Evolutionary conservation across 1,140 invertebrate genomes (phyloP).

Genomic region (Octopus bimaculoides): DNA sequence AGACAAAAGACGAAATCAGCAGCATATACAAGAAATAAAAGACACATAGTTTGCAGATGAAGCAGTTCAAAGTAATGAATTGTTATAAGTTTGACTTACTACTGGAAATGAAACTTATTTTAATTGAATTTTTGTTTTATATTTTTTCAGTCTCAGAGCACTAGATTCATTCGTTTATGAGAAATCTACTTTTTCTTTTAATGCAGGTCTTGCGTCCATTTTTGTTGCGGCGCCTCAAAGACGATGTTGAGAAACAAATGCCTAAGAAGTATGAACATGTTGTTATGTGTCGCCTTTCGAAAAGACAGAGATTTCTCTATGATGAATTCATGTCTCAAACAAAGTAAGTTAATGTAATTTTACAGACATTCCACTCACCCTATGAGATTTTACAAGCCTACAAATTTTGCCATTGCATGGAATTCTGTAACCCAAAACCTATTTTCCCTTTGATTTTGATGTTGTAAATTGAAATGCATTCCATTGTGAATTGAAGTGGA

Average conservation of each 20-base stretch:
- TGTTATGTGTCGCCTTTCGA: constrained; percentile 92
- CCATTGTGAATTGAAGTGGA: no score
- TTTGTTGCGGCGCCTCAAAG: constrained; percentile 90
- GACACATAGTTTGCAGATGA: no score
- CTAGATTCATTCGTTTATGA: no score
- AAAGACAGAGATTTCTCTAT: constrained; percentile 95
- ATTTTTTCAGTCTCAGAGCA: neutral
- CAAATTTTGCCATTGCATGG: no score
- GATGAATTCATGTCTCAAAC: constrained; percentile 99
- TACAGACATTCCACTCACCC: no score
- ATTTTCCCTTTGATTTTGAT: no score
- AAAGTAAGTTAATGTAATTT: constrained; percentile 69
- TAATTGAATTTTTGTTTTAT: neutral
- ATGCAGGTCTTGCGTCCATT: constrained; percentile 91
- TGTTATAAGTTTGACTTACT: neutral
- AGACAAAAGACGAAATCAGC: no score
- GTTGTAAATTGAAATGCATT: no score
- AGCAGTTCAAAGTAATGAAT: no score
- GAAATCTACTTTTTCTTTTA: neutral
- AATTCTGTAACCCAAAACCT: no score
- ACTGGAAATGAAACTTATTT: neutral
- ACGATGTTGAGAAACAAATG: constrained; percentile 98
- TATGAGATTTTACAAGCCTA: no score
- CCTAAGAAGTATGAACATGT: constrained; percentile 99
- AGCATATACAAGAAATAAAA: no score